Evolutionary conservation across 2,797 vertebrate genomes (phyloP).

Genomic region (Clarias platycephalus): DNA sequence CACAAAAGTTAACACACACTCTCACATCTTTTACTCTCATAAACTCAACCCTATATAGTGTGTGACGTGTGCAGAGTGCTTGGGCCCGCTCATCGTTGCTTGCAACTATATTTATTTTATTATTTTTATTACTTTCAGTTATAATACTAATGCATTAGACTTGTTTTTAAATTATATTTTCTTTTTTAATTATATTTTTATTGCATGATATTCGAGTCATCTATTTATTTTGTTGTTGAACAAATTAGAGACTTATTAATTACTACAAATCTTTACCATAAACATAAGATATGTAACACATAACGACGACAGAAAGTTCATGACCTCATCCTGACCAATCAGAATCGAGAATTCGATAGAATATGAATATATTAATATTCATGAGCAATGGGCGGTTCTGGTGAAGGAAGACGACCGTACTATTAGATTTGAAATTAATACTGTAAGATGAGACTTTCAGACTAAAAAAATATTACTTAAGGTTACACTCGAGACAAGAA

Average conservation of each 20-base stretch:
- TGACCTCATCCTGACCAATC: neutral
- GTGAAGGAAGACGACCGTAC: too few species aligned
- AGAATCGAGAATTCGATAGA: neutral
- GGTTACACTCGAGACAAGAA: neutral
- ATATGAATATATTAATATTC: conserved; percentile 6
- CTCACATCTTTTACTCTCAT: too few species aligned
- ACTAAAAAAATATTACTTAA: neutral
- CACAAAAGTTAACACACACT: too few species aligned
- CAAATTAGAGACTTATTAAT: neutral
- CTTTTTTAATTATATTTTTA: neutral
- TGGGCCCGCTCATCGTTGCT: too few species aligned
- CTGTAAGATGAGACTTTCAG: neutral
- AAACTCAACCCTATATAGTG: too few species aligned
- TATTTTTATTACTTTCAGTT: neutral
- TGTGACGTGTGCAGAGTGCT: too few species aligned
- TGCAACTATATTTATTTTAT: neutral
- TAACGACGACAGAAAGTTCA: neutral
- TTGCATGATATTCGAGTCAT: neutral
- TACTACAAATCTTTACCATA: neutral
- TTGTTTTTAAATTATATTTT: neutral
- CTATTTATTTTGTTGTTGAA: neutral
- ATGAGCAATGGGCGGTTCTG: neutral
- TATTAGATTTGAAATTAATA: neutral
- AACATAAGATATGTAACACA: neutral
- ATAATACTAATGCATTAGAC: too few species aligned